phyloP scores from a whole-genome alignment of 2,797 vertebrate species.

The Remorina albescens region DNA sequence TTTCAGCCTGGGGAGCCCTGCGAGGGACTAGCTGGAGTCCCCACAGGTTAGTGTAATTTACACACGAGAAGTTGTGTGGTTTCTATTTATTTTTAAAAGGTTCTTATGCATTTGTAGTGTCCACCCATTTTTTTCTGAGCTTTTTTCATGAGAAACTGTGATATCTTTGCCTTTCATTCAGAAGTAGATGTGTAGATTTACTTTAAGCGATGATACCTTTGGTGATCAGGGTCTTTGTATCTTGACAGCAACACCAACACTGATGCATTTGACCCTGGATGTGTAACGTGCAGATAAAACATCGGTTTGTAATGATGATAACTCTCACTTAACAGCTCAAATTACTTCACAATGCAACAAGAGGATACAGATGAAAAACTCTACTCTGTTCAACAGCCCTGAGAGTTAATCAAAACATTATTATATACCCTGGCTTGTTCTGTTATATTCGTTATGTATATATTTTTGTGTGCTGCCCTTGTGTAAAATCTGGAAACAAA shows the following conservation, averaged over 20 bases:
- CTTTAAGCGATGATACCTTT: no score
- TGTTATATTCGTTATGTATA: no score
- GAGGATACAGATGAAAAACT: no score
- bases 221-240: not conserved
- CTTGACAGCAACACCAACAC: not conserved
- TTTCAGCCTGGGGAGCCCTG: constrained; percentile 83
- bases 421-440: no score
- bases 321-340: not conserved
- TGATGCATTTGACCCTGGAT: not conserved
- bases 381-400: no score
- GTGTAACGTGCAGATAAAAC: not conserved
- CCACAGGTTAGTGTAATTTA: constrained; percentile 74
- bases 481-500: no score
- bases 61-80: not conserved
- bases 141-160: not conserved
- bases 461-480: no score
- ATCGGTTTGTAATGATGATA: not conserved
- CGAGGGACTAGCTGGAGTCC: constrained; percentile 74
- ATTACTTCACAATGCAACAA: not conserved
- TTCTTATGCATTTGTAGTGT: rapidly evolving
- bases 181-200: not conserved
- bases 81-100: not conserved
- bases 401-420: no score
- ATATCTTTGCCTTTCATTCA: not conserved
- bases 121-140: not conserved